Conservation (phyloP, 2,797 vertebrate species). For the Anableps anableps region DNA sequence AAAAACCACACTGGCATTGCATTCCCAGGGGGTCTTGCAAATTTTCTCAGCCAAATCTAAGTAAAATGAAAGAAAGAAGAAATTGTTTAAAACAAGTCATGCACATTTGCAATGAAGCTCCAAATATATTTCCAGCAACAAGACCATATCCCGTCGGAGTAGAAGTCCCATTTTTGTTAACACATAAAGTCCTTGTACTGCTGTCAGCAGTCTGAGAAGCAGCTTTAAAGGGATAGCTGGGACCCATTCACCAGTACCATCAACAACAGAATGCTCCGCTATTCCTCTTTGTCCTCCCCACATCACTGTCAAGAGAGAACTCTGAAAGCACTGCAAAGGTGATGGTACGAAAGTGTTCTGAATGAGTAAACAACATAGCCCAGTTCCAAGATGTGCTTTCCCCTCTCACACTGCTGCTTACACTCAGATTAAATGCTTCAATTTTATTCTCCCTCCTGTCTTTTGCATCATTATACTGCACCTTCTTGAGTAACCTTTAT, state of each 20-base stretch:
- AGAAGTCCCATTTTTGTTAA: constrained; percentile 2
- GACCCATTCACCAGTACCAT: not conserved
- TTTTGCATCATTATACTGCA: not conserved
- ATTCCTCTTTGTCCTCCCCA: not conserved
- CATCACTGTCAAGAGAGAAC: not conserved
- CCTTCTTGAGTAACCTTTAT: not conserved
- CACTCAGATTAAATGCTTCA: not conserved
- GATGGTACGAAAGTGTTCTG: not conserved
- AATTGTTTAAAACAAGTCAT: not conserved
- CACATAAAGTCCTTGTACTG: not conserved
- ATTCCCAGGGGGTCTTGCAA: not conserved
- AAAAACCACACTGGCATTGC: not conserved
- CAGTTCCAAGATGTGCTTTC: not conserved
- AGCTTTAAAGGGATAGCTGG: not conserved
- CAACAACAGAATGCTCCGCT: not conserved
- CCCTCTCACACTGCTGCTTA: not conserved
- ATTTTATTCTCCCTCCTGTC: not conserved
- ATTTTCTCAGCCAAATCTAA: not conserved
- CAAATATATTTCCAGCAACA: not conserved
- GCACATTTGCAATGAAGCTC: not conserved
- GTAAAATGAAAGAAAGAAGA: not conserved
- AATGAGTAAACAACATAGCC: not conserved
- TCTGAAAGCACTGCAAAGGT: not conserved
- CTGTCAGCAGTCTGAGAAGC: not conserved
- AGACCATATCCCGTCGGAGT: not conserved